Base-by-base conservation (phyloP, 2,113 vertebrate species). In the Balaenoptera acutorostrata region DNA sequence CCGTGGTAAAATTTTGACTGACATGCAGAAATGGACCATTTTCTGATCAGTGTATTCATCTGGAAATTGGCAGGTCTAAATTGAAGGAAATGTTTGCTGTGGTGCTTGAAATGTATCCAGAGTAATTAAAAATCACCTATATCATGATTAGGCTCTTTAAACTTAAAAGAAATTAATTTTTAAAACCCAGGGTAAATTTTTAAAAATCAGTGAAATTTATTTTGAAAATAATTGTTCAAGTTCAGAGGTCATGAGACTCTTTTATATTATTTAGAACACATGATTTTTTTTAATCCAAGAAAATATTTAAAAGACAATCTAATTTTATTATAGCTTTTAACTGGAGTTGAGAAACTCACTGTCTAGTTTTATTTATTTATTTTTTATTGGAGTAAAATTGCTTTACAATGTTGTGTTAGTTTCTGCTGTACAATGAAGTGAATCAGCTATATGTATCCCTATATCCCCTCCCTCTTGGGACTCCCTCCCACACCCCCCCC, bases 201-300 rank as follows among this genome's bases (percentile, higher is more conserved):
- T 8, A 39, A 59, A 44, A 82, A 46, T 88, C 11, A 52, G 11
- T 72, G 55, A 81, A 63, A 63, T 69, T 95, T 61, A 75, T 69
- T 82, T 96, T 75, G 18, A 88, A 96, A 88, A 83, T 89, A 69
- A 55, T 71, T 89, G 15, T 52, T 93, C 46, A 41, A 72, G 25
- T 85, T 93, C 39, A 78, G 57, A 95, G 85, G n/a, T 93, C 27
- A 59, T 49, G 46, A 80, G n/a, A 77, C 25, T 64, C 27, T 49
- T 64, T 69, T 95, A 75, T 36, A 46, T 78, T 25, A 96, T 77
- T 46, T 89, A 89, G 44, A 68, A 75, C 20, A 64, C 59, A 36
- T 57, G 9, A n/a, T 63, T 78, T 93, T 89, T 84, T 93, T 36
- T 59, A 64, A 85, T 64, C 55, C 20, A 95, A 41, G 46, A 57